These are phyloP conservation scores for Falcaria lacertinaria DNA, from an alignment of 2,888 invertebrate species.

Conservation along the genomic window DNA sequence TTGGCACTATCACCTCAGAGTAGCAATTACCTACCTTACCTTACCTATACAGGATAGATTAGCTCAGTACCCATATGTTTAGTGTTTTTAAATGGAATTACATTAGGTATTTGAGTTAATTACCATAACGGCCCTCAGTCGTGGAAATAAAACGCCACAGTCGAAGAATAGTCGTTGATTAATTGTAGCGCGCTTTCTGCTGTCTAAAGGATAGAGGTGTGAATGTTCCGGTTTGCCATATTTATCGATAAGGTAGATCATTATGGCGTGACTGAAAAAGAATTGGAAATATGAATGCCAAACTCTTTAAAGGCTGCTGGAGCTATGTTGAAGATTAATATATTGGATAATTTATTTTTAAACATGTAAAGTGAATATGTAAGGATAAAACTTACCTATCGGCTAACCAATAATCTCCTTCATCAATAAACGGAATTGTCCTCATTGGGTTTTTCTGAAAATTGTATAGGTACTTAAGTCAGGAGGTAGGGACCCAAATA, in stretches of 20 bases:
- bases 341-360: neutral
- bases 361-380: neutral
- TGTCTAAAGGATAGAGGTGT: conserved; percentile 49
- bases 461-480: conserved; percentile 3
- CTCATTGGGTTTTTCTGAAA: conserved; percentile 71
- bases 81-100: too few species aligned
- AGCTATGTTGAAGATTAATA: too few species aligned
- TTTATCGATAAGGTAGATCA: conserved; percentile 57
- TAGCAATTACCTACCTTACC: too few species aligned
- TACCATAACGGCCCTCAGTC: conserved; percentile 63
- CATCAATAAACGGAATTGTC: conserved; percentile 58
- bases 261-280: conserved; percentile 62
- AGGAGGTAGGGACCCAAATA: too few species aligned
- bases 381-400: conserved; percentile 48
- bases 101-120: conserved; percentile 10
- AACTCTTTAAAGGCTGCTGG: too few species aligned
- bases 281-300: neutral
- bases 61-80: too few species aligned
- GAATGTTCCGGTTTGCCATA: conserved; percentile 50
- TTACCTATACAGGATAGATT: too few species aligned
- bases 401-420: conserved; percentile 53
- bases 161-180: conserved; percentile 61
- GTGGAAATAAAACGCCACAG: conserved; percentile 59
- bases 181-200: conserved; percentile 47
- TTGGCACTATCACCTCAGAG: too few species aligned